Evolutionary conservation across 2,888 invertebrate genomes (phyloP), one percentile per base, ranked within the genome.

Genomic region (Chrysolina haemoptera): DNA sequence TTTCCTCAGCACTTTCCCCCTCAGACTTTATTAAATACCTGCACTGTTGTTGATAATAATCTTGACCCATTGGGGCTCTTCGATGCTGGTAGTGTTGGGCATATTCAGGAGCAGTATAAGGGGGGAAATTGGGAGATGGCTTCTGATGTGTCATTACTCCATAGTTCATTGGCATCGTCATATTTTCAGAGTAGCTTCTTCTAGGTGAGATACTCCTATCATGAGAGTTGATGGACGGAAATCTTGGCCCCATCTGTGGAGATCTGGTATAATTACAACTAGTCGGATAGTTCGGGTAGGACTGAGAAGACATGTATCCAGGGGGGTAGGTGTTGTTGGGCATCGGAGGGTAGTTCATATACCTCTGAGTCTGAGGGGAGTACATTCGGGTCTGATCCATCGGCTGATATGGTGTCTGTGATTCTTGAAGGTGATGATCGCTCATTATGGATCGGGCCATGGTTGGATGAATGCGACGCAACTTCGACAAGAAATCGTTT

Each of bases 381-480:
- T 84, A 86, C 76, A 85, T 79, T 27, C 84, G 65, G 43, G 79
- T 82, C 59, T 85, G 86, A 18, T 85, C 85, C 78, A 85, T 81
- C 4, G 82, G 66, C 62, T 82, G 78, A 68, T 82, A 82, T 12
- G 70, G 68, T 1, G 78, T 55, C 71, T 84, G 84, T 0, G 83
- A 68, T 16, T 87, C 86, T 55, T 86, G 82, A 41, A 86, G 75
- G 74, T 85, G 85, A 76, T 86, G 86, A 22, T 87, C 86, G 75
- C 81, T 83, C 73, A 87, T 85, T 18, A 87, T 86, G 18, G 85
- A 84, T 46, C 86, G 80, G 3, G 87, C 86, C 84, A 87, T 85
- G 43, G 81, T 78, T 1, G 87, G 87, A 64, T 86, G 82, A 62
- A 87, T 84, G 66, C 84, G 80, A 55, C 84, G 85, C 70, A 87